phyloP scores from a whole-genome alignment of 2,797 vertebrate species.

The Chaenodraco wilsoni region DNA sequence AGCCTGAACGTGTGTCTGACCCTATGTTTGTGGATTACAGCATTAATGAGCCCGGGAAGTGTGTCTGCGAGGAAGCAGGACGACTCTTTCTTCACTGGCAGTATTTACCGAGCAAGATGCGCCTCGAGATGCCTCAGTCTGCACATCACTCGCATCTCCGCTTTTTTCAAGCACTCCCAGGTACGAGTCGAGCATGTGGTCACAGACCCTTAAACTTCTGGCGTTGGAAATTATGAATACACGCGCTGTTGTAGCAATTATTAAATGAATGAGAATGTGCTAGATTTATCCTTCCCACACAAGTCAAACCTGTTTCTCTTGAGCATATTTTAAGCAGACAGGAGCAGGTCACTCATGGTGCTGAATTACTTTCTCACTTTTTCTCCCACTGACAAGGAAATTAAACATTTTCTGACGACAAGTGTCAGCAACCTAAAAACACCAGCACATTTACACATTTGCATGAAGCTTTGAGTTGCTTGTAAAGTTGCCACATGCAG shows the following conservation, averaged over 20 bases:
- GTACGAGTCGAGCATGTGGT: constrained; percentile 75
- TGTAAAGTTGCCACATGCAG: constrained; percentile 55
- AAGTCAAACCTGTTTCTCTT: constrained; percentile 45
- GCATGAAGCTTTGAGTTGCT: constrained; percentile 32
- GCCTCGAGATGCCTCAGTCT: constrained; percentile 94
- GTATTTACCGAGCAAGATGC: constrained; percentile 91
- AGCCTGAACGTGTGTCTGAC: constrained; percentile 77
- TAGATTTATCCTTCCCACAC: background rate
- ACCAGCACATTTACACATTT: constrained; percentile 7
- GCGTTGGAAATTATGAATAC: background rate
- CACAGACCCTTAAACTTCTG: constrained; percentile 32
- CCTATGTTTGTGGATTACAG: constrained; percentile 89
- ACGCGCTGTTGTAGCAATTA: background rate
- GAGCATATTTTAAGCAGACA: constrained; percentile 31
- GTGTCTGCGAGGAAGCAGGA: constrained; percentile 86
- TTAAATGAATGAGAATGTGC: constrained; percentile 13
- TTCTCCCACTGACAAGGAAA: background rate
- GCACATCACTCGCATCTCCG: constrained; percentile 97
- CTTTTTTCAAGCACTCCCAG: constrained; percentile 93
- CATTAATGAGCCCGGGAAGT: constrained; percentile 77
- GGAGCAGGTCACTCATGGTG: constrained; percentile 51
- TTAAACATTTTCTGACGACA: background rate
- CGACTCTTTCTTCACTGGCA: constrained; percentile 86
- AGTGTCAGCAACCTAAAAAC: background rate
- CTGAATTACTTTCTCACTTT: constrained; percentile 44